These are phyloP conservation scores for Formicarius rufipectus DNA, from an alignment of 2,113 vertebrate genomes.

Conservation along the genomic window DNA sequence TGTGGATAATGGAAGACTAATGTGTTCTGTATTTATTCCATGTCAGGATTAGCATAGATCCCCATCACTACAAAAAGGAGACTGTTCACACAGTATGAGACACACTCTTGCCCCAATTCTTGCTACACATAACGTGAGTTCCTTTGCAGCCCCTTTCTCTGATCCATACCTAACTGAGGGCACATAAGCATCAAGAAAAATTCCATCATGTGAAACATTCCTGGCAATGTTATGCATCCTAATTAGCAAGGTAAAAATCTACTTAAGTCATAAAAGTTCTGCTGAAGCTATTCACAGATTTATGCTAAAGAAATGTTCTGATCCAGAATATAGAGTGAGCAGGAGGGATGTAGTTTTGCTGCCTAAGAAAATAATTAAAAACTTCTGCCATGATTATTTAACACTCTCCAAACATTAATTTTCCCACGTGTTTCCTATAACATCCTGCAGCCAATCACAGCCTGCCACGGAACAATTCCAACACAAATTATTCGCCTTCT, in stretches of 20 bases:
- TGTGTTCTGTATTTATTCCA: neutral
- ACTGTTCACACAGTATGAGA: neutral
- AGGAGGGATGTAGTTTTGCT: neutral
- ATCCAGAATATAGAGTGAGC: neutral
- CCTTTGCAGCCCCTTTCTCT: neutral
- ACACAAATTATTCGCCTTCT: neutral
- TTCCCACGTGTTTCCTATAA: neutral
- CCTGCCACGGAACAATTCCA: neutral
- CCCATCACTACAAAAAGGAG: neutral
- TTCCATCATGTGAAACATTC: neutral
- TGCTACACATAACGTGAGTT: fast-evolving
- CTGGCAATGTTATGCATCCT: neutral
- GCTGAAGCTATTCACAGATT: neutral
- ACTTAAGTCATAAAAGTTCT: neutral
- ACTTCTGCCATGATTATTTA: neutral
- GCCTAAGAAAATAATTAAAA: neutral
- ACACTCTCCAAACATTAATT: neutral
- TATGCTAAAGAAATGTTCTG: neutral
- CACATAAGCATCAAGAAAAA: neutral
- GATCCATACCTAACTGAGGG: neutral
- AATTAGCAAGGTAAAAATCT: neutral
- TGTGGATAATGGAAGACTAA: neutral
- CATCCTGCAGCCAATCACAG: neutral
- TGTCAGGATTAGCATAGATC: neutral
- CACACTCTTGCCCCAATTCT: neutral